Base-by-base conservation (phyloP, 2,888 invertebrate genomes). In the Thereva unica region DNA sequence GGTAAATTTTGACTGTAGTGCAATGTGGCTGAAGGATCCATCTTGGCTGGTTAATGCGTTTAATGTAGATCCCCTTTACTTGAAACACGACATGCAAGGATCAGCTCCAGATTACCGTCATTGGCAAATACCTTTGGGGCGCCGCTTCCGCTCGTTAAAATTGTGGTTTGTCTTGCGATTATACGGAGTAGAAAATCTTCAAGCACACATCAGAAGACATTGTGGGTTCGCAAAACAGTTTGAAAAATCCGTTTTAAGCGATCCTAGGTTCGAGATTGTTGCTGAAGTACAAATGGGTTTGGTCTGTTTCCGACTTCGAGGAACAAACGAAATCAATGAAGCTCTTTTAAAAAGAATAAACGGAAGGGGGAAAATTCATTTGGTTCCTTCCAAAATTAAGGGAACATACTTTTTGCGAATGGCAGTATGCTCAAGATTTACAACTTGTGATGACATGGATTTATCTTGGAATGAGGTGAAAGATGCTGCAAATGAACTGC, bases 1-100 rank as follows among this genome's bases (percentile, higher is more conserved):
- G 72, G 95, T 98, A n/a, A 98, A 96, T 80, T 99, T 98, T 75
- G 99, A 99, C 81, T 99, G 98, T 78, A 98, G 98, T 8, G 90
- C 97, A 0, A 91, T 99, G 92, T 99, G 98, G 98, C 83, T 94
- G 4, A 93, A 92, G 75, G 88, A 93, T 76, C 93, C 93, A 70
- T 86, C 89, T 56, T 92, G 93, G 85, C 86, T 99, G 65, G 92
- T 97, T 0, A 91, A 95, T 75, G 97, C 98, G 0, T 93, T 99
- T 80, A 97, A 96, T 73, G 97, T 99, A 0, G 97, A 99, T 81
- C 98, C 98, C 0, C 83, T 97, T 0, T 99, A 99, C 76, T 83
- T 99, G 70, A 95, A 97, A 78, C 97, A 99, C 77, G 94, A 94
- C 69, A 89, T 90, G 82, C 94, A 95, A 77, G 93, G 93, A 8